These are phyloP conservation scores for Hoplostethus mediterraneus DNA, from an alignment of 2,797 vertebrate genomes.

Conservation along the genomic window DNA sequence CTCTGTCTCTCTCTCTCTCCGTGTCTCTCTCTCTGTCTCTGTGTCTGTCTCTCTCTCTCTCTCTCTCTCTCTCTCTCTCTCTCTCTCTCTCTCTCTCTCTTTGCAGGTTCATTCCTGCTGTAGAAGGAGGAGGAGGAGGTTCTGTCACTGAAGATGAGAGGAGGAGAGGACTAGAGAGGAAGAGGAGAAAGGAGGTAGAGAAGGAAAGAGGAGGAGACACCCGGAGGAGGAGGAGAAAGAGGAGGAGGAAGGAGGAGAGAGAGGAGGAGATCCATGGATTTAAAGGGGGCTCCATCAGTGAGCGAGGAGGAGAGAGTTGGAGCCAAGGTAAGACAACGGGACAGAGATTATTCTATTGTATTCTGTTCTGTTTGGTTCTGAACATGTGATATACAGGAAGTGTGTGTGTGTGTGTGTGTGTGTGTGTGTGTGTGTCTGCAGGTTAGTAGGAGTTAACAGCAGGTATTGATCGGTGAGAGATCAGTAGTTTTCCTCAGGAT, in stretches of 20 bases:
- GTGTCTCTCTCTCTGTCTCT: too few relatives aligned
- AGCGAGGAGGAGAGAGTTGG: constrained; percentile 16
- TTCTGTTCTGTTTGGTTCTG: too few relatives aligned
- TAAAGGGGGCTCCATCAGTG: constrained; percentile 29
- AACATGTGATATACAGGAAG: too few relatives aligned
- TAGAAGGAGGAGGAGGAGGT: constrained; percentile 22
- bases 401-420: not conserved
- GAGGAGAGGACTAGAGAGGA: too few relatives aligned
- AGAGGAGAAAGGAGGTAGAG: not conserved
- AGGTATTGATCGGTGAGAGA: too few relatives aligned
- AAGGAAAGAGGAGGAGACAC: constrained; percentile 4
- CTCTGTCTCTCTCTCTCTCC: too few relatives aligned
- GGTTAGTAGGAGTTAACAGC: not conserved
- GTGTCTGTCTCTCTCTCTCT: not conserved
- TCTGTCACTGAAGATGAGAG: not conserved
- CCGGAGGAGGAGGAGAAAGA: constrained; percentile 18
- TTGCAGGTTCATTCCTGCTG: constrained; percentile 49
- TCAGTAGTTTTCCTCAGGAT: too few relatives aligned
- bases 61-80: not conserved
- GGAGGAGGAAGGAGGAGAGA: constrained; percentile 27
- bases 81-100: constrained; percentile 5
- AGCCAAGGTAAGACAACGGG: not conserved
- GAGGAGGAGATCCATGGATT: constrained; percentile 19
- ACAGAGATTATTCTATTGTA: not conserved
- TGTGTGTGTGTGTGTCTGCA: constrained; percentile 2